Base-by-base conservation (phyloP, 1,140 invertebrate species). In the Drosophila mauritiana region DNA sequence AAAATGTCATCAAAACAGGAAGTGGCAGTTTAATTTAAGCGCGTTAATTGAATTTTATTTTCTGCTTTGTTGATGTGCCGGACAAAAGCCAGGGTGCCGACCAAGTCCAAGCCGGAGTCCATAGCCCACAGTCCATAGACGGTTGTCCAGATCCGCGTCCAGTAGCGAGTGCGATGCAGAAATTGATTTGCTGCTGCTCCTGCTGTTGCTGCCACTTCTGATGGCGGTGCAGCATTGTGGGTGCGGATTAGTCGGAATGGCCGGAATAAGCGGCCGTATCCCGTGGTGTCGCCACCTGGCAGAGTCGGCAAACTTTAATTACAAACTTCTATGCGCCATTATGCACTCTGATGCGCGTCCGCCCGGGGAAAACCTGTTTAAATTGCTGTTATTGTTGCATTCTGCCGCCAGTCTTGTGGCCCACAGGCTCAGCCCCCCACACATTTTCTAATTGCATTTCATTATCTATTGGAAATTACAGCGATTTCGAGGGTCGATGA, bases 31-130 rank as follows among this genome's bases (percentile, higher is more conserved):
- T 91, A 91, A 91, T 91, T 91, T 91, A 86, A 89, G 72, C 81
- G 89, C 89, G 89, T 90, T 91, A 91, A 91, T 91, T 91, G 89
- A 91, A 91, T 91, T 91, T 91, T 89, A 91, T 91, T 91, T 83
- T 89, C 61, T 78, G 58, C 67, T 59, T 78, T 78, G 67, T 78
- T 78, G 75, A 72, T 56, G 58, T 31, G 13, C 27, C 17, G 34
- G 36, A 55, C 69, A 62, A 63, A 49, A 36, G 45, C 31, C 45
- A 15, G 27, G 45, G n/a, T 62, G 46, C 45, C 52, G 64, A 43
- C 59, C 64, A 37, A 65, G 64, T 52, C 45, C 59, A 20, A 40
- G 40, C 45, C 36, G 42, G 43, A 34, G 40, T 17, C 22, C 39
- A 8, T 10, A 43, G 40, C 12, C 22, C 39, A 8, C 8, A 43